Conservation (phyloP, 2,113 vertebrate genomes). For the Rhinopomastus cyanomelas region DNA sequence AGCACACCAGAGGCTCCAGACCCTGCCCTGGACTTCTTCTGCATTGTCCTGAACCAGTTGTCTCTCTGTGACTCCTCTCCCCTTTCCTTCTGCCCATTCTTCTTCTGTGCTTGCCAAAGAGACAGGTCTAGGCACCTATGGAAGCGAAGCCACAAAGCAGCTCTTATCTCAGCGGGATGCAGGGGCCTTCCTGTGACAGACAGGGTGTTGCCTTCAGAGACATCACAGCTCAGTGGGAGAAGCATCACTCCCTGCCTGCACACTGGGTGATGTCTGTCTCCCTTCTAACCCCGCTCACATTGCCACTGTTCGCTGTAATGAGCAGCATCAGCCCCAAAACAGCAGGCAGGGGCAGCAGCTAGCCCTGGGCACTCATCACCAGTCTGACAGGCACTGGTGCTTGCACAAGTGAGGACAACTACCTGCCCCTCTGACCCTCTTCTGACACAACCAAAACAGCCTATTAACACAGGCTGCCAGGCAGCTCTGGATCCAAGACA, state of each 20-base stretch:
- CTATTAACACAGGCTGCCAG: not conserved
- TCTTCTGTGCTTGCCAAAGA: not conserved
- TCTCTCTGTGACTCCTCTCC: conserved; percentile 9
- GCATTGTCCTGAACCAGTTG: not conserved
- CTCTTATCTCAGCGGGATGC: not conserved
- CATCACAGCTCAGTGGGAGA: rapidly evolving
- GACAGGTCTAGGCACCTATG: not conserved
- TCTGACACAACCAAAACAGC: not conserved
- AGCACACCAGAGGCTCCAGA: not conserved
- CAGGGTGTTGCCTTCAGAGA: not conserved
- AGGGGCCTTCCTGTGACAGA: not conserved
- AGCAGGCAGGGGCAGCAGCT: rapidly evolving
- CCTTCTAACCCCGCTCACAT: not conserved
- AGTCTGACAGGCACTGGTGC: rapidly evolving
- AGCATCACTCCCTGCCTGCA: not conserved
- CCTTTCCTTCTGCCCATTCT: not conserved
- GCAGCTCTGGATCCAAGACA: not conserved
- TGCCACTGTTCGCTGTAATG: not conserved
- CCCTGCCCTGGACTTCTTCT: not conserved
- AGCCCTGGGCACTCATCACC: not conserved
- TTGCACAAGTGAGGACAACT: not conserved
- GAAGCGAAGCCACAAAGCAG: not conserved
- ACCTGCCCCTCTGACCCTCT: not conserved
- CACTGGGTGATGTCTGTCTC: not conserved
- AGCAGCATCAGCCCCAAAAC: not conserved